phyloP scores from a whole-genome alignment of 2,888 invertebrate species.

The Heteromyza rotundicornis region DNA sequence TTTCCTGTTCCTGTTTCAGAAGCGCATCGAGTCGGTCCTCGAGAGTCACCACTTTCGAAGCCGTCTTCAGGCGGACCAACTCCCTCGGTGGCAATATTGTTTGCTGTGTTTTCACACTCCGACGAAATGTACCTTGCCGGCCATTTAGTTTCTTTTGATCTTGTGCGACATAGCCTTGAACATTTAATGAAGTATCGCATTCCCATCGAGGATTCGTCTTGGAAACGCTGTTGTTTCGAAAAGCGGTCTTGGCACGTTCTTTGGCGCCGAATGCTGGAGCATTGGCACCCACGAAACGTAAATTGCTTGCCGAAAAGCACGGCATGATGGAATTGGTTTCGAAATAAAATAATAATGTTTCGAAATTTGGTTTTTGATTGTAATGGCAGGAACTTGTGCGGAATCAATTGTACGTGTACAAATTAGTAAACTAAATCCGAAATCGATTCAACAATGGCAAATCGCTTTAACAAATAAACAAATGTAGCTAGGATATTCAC shows the following conservation, averaged over 20 bases:
- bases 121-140: neutral
- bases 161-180: neutral
- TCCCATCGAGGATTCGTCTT: neutral
- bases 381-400: neutral
- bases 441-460: too few relatives aligned
- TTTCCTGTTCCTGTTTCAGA: slow-evolving; percentile 61
- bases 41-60: slow-evolving; percentile 66
- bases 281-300: slow-evolving; percentile 41
- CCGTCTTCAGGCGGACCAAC: slow-evolving; percentile 67
- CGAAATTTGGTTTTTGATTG: neutral
- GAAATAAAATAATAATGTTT: neutral
- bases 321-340: slow-evolving; percentile 37
- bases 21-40: slow-evolving; percentile 63
- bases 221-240: neutral
- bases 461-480: neutral
- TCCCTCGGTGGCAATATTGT: slow-evolving; percentile 64
- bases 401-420: too few relatives aligned
- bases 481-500: too few relatives aligned
- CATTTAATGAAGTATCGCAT: slow-evolving; percentile 1
- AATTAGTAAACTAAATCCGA: too few relatives aligned
- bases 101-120: neutral
- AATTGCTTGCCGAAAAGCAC: slow-evolving; percentile 49
- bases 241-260: slow-evolving; percentile 34
- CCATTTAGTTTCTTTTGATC: slow-evolving; percentile 6
- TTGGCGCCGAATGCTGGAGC: slow-evolving; percentile 33